Percentiles rank a stretch among this genome's conserved stretches.
phyloP scores from a whole-genome alignment of 1,140 invertebrate genomes.

The Lasioglossum albipes region DNA sequence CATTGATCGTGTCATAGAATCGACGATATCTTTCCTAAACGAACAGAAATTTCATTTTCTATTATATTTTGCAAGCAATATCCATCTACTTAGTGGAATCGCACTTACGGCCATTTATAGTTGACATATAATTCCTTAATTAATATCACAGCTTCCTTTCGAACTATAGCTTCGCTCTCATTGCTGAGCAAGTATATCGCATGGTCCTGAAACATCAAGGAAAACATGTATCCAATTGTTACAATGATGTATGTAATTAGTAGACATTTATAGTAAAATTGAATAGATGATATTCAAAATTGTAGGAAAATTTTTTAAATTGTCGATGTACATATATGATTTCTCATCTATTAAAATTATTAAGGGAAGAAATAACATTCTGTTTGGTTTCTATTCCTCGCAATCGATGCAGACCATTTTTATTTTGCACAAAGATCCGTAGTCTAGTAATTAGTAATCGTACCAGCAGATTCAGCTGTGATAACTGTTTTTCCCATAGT shows the following conservation, averaged over 20 bases:
- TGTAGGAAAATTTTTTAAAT: too few species aligned
- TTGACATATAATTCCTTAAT: slow-evolving; percentile 85
- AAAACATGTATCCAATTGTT: slow-evolving; percentile 32
- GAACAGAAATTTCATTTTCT: not conserved
- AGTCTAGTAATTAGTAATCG: slow-evolving; percentile 50
- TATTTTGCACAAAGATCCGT: too few species aligned
- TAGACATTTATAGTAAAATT: too few species aligned
- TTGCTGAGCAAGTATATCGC: slow-evolving; percentile 83
- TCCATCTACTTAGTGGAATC: slow-evolving; percentile 2
- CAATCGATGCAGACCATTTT: too few species aligned
- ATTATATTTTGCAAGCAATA: not conserved
- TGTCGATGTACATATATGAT: too few species aligned
- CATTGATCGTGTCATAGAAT: slow-evolving; percentile 80
- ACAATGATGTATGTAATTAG: not conserved
- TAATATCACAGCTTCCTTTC: slow-evolving; percentile 85
- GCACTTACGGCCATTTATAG: slow-evolving; percentile 82
- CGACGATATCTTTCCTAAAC: slow-evolving; percentile 68
- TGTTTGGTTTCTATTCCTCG: too few species aligned
- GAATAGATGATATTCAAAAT: too few species aligned
- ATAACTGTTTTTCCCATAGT: slow-evolving; percentile 84
- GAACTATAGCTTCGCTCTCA: slow-evolving; percentile 87
- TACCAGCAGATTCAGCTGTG: slow-evolving; percentile 83
- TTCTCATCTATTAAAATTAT: too few species aligned
- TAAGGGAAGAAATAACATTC: too few species aligned
- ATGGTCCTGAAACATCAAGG: slow-evolving; percentile 81